Evolutionary conservation across 1,140 invertebrate species (phyloP).

Genomic region (Probaryconus sp.): DNA sequence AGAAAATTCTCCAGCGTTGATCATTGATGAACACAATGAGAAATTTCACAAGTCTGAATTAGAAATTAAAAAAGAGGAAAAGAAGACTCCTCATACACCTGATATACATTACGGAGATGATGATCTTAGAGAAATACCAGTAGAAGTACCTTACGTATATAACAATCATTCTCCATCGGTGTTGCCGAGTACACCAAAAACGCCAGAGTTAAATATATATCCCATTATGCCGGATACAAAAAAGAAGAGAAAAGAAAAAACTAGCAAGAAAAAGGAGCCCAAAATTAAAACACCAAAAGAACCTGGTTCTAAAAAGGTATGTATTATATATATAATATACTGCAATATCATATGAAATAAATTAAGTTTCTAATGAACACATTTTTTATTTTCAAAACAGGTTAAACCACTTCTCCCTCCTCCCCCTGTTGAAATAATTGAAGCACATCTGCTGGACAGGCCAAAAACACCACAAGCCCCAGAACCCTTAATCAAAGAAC

Average conservation of each 20-base stretch:
- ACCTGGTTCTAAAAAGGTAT: slow-evolving; percentile 71
- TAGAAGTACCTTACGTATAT: slow-evolving; percentile 69
- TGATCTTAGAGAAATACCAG: slow-evolving; percentile 65
- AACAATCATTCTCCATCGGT: slow-evolving; percentile 80
- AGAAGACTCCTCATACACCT: slow-evolving; percentile 68
- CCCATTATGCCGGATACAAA: slow-evolving; percentile 71
- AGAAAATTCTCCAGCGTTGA: slow-evolving; percentile 75
- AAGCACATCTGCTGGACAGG: slow-evolving; percentile 75
- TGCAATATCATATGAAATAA: slow-evolving; percentile 1
- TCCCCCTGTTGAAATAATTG: slow-evolving; percentile 62
- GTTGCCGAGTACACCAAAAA: slow-evolving; percentile 80
- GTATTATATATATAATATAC: slow-evolving; percentile 14
- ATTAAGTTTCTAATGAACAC: slow-evolving; percentile 12
- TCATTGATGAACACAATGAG: slow-evolving; percentile 75
- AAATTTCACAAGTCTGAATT: slow-evolving; percentile 57
- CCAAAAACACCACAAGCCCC: slow-evolving; percentile 83
- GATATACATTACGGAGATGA: slow-evolving; percentile 75
- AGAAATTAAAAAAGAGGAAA: slow-evolving; percentile 68
- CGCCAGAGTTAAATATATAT: slow-evolving; percentile 78
- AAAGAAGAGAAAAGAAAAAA: slow-evolving; percentile 81
- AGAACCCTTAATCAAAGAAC: slow-evolving; percentile 78
- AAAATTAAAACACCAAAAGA: slow-evolving; percentile 76
- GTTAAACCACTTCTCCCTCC: too few species aligned
- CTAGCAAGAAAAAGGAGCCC: slow-evolving; percentile 82
- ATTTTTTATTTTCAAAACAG: slow-evolving; percentile 64